Evolutionary conservation across 2,113 vertebrate genomes (phyloP), one percentile per base, ranked within the genome.

Genomic region (Cairina moschata): DNA sequence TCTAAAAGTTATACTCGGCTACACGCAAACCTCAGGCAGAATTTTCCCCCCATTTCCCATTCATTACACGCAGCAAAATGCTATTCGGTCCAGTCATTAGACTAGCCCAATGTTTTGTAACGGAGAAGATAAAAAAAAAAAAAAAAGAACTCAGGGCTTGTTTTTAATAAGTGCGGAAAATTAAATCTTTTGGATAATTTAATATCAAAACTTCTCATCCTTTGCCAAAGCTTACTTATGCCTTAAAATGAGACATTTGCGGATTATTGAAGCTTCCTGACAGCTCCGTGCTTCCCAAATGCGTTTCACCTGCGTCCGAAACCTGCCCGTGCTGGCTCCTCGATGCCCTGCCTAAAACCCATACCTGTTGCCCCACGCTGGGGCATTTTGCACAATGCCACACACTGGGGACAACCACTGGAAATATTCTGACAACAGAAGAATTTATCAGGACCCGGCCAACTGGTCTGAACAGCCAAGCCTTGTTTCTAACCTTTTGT

Each of bases 401-500:
- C 1, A 5, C 17, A 3, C 8, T 4, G 26, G 31, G 46, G n/a
- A 38, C 46, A 48, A 36, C 3, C 54, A 13, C 22, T 31, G 13
- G 9, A 23, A 59, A 40, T 11, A 36, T 4, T 5, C 23, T 15
- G 28, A 34, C 20, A 20, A 18, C 5, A 17, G 0, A 1, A 6
- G 22, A 20, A 28, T 32, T 52, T 28, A 28, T 25, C n/a, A 9
- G 48, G 29, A 36, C 0, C 60, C 10, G 16, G 44, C 20, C n/a
- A 29, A 42, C 63, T 40, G 80, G 16, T n/a, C 34, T 14, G 62
- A 50, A 7, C 34, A 23, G 52, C 21, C 48, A 42, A 31, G 48
- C 26, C 80, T 13, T 7, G 12, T 56, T 42, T 6, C n/a, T 63
- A 26, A 20, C 8, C 23, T 25, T 32, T 63, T 40, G 42, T 44